Base-by-base conservation (phyloP, 2,797 vertebrate genomes). In the Acipenser transmontanus region DNA sequence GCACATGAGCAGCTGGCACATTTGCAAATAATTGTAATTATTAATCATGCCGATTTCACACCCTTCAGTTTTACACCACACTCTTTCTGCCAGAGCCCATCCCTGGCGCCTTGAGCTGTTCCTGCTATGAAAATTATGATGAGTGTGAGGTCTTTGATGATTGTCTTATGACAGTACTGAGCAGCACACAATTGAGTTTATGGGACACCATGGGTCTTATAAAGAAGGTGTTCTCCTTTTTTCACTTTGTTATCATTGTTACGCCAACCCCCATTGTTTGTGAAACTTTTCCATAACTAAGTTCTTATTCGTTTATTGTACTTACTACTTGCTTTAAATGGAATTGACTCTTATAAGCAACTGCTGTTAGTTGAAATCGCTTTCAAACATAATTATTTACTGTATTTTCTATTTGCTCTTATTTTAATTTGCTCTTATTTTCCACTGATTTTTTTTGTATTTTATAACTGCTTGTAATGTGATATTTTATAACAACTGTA, bases 21-120 rank as follows among this genome's bases (percentile, higher is more conserved):
- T 97, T 95, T 96, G 94, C 95, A 95, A 97, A 98, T 97, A 97
- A 98, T 97, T 95, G 95, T 95, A 97, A 98, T 98, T 98, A 98
- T 99, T 98, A 99, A 99, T 99, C 97, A 98, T 95, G 93, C 91
- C 83, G 84, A 99, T 99, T 99, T 99, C 97, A 98, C 90, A 97
- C 93, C 95, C 93, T 95, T 99, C 97, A 98, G 91, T 80, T 86
- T 90, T 93, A 88, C 72, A 79, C 76, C 77, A 71, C 77, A 91
- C 87, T 93, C 82, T 86, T 93, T 93, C 91, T 91, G 89, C 89
- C 68, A 87, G 83, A 84, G 84, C 84, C 81, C 85, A 80, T 89
- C 87, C 84, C 89, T 93, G 95, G 95, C 94, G 93, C 95, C 94
- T 87, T 89, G 83, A 90, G 88, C 81, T 91, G 87, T 89, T 88